Conservation (phyloP, 37 sponge, comb jelly and placozoan genomes). For the Hexactinellida sp. region DNA sequence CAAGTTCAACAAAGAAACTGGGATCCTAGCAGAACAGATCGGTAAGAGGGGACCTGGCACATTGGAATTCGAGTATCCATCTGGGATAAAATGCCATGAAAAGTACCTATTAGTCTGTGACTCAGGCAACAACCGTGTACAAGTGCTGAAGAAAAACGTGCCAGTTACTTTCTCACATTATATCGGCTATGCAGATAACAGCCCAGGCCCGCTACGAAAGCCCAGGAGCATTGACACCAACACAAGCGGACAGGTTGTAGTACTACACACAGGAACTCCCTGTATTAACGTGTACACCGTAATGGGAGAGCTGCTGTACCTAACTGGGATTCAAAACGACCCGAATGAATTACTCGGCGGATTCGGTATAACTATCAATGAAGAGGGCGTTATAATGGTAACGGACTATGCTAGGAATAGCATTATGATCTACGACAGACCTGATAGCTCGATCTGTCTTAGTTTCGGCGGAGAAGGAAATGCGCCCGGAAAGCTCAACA, state of each 20-base stretch:
- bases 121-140: constrained; percentile 13
- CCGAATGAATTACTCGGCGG: background rate
- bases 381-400: constrained; percentile 17
- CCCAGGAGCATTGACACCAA: background rate
- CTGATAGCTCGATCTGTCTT: background rate
- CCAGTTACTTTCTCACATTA: background rate
- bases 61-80: background rate
- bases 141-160: background rate
- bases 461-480: background rate
- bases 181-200: background rate
- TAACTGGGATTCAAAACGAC: constrained; percentile 3
- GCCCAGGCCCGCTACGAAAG: background rate
- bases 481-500: background rate
- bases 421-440: background rate
- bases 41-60: background rate
- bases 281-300: constrained; percentile 15
- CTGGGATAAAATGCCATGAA: background rate
- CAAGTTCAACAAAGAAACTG: background rate
- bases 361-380: background rate
- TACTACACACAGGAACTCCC: constrained; percentile 11
- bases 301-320: constrained; percentile 9
- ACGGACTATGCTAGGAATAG: background rate
- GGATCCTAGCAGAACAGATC: background rate
- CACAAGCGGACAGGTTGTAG: constrained; percentile 12
- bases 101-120: background rate